Evolutionary conservation across 2,888 invertebrate species (phyloP), one percentile per base, ranked within the genome.

Genomic region (Mystacides longicornis): DNA sequence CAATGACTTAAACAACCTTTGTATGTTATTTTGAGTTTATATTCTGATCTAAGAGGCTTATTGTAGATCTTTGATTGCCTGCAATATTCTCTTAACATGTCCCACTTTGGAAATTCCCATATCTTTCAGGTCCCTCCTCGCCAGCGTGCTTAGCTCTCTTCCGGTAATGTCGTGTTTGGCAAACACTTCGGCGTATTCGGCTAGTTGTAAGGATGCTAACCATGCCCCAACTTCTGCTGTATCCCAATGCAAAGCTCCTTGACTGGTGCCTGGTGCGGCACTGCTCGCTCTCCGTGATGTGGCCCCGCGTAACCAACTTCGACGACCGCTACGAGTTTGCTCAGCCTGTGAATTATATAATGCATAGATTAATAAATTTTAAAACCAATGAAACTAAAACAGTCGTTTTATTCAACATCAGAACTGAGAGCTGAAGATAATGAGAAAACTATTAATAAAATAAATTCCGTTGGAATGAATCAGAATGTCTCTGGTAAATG

Each of bases 101-200:
- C 97, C 97, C 51, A 97, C 92, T 75, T 97, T 97, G 9, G 87
- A 87, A 52, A 97, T 87, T 7, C 96, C 96, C 47, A 97, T 79
- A 63, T 97, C 97, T 69, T 93, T 85, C 3, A 92, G 78, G 69
- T 93, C 92, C 16, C 93, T 77, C 51, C 95, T 77, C 2, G 93
- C 93, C 55, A 98, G 74, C 1, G 89, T 85, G 2, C 95, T 77
- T 23, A 97, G 77, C 68, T 96, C 96, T 31, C 88, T 80, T 1
- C 96, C 97, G 27, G 93, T 84, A 65, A 97, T 89, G 73, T 97
- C 96, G 69, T 97, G 92, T 55, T 85, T 85, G 19, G 87, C 80
- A 69, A 97, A 97, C 56, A 87, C 87, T n/a, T 93, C 93, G 2
- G 85, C 81, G 71, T 97, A 97, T 68, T 97, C 95, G 1, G 84